These are phyloP conservation scores for Cyphomyrus plagiostoma DNA, from an alignment of 2,113 vertebrate species.

Conservation along the genomic window DNA sequence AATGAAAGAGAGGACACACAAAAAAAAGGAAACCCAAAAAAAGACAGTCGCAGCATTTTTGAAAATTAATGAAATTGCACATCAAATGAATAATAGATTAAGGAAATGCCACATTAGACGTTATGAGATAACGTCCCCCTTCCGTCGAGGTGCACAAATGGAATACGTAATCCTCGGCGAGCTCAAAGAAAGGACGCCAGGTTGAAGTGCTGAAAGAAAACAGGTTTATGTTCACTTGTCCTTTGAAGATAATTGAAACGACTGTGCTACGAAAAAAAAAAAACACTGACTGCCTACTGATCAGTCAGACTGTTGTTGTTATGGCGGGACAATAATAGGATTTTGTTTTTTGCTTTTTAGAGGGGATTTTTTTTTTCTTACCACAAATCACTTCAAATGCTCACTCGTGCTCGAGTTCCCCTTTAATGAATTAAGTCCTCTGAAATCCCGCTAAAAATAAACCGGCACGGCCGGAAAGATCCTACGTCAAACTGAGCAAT, in stretches of 20 bases:
- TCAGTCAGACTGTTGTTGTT: slow-evolving; percentile 38
- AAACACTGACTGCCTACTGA: slow-evolving; percentile 45
- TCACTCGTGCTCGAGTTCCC: slow-evolving; percentile 33
- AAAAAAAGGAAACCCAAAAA: slow-evolving; percentile 35
- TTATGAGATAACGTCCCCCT: slow-evolving; percentile 58
- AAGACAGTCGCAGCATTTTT: slow-evolving; percentile 66
- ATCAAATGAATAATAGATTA: slow-evolving; percentile 75
- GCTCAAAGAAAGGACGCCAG: slow-evolving; percentile 62
- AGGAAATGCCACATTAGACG: slow-evolving; percentile 65
- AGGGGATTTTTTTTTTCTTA: slow-evolving; percentile 48
- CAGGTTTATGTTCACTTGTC: slow-evolving; percentile 50
- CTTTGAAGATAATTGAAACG: slow-evolving; percentile 63
- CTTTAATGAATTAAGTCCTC: slow-evolving; percentile 56
- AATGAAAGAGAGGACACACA: slow-evolving; percentile 58
- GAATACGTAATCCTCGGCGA: slow-evolving; percentile 61
- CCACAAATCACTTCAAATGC: slow-evolving; percentile 53
- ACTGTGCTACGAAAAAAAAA: slow-evolving; percentile 50
- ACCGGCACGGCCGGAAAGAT: neutral
- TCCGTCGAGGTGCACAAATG: slow-evolving; percentile 56
- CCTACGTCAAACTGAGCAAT: neutral
- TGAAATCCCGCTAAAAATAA: slow-evolving; percentile 49
- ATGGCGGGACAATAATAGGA: slow-evolving; percentile 42
- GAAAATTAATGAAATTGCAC: slow-evolving; percentile 75
- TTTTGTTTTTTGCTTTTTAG: slow-evolving; percentile 36
- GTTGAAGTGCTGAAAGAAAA: slow-evolving; percentile 58